Base-by-base conservation (phyloP, 2,888 invertebrate species). In the Drosophila incognita region DNA sequence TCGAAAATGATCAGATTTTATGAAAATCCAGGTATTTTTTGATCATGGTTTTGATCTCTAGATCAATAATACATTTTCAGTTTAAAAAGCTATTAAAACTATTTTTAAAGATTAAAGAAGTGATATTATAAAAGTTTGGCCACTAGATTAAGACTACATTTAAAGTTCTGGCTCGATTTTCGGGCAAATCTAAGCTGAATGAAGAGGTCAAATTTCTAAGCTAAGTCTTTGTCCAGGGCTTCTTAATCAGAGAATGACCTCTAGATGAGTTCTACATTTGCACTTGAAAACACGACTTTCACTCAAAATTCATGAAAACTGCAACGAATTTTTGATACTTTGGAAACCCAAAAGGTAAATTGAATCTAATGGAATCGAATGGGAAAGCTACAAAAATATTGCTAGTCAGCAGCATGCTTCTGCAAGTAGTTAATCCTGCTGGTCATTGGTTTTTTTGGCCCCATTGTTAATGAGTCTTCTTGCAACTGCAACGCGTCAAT, bases 401-500 rank as follows among this genome's bases (percentile, higher is more conserved):
- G 15, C 8, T 36, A 36, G 11, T 24, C 35, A 11, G 24, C 18
- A 18, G 24, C 53, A 15, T 18, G 24, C 18, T 15, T 18, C 15
- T 49, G 42, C 21, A 31, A 53, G 31, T 4, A 56, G 54, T 40
- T 53, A 36, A 49, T 42, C 42, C 54, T 18, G 13, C 59, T 40
- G 40, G 13, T 11, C 24, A 42, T 58, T 53, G 56, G 62, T 63
- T 48, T 10, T 13, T n/a, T 65, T 60, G 64, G 53, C 61, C 46
- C 53, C 38, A 53, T 65, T 75, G 64, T 69, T 78, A 81, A 81
- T 71, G 73, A 73, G 18, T 59, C 65, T 68, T 24, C 36, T 48
- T 36, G 64, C 51, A 52, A 24, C 56, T 15, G 51, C 40, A 51
- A n/a, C 49, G 81, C 54, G 81, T 76, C 81, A 78, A 75, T 78